Conservation (phyloP, 1,140 invertebrate genomes). For the Lethrus apterus region DNA sequence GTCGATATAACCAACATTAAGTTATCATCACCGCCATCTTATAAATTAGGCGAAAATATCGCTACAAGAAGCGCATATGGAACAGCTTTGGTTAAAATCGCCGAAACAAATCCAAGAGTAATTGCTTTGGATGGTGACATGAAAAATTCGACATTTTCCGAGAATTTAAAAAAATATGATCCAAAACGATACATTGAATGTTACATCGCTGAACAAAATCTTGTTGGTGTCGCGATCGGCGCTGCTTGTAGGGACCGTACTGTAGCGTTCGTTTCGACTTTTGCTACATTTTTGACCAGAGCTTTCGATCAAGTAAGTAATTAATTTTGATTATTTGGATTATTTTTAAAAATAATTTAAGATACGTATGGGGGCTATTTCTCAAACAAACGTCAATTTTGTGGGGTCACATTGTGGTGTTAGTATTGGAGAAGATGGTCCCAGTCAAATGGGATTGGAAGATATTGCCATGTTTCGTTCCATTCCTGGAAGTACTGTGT, state of each 20-base stretch:
- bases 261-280: constrained; percentile 91
- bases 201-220: constrained; percentile 98
- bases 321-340: constrained; percentile 6
- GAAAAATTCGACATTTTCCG: constrained; percentile 96
- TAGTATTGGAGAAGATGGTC: constrained; percentile 94
- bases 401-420: constrained; percentile 93
- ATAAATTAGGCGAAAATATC: constrained; percentile 72
- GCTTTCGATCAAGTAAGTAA: constrained; percentile 82
- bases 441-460: constrained; percentile 99
- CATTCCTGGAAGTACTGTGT: constrained; percentile 87
- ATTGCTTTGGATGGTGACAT: constrained; percentile 94
- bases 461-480: constrained; percentile 93
- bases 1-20: constrained; percentile 69
- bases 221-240: constrained; percentile 94
- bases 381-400: constrained; percentile 96
- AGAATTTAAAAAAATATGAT: constrained; percentile 78
- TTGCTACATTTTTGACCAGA: constrained; percentile 95
- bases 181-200: constrained; percentile 85
- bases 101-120: constrained; percentile 73
- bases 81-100: constrained; percentile 84
- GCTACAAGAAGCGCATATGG: constrained; percentile 95
- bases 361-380: constrained; percentile 98
- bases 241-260: constrained; percentile 81
- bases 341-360: constrained; percentile 34
- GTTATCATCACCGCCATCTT: constrained; percentile 77